These are phyloP conservation scores for Plagodis dolabraria DNA, from an alignment of 2,888 invertebrate species.

Conservation along the genomic window DNA sequence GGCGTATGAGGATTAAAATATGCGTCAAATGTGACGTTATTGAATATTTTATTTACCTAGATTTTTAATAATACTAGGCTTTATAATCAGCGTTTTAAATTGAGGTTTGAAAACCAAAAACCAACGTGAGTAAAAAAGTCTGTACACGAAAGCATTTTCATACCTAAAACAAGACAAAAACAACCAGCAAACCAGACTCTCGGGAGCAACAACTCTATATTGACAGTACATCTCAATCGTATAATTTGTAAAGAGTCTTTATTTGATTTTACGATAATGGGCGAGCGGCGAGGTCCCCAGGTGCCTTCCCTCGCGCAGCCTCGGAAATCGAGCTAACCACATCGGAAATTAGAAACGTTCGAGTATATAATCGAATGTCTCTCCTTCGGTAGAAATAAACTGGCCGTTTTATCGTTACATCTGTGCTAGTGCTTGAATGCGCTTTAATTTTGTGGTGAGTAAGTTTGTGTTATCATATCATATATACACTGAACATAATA, in stretches of 20 bases:
- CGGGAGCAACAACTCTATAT: slow-evolving; percentile 33
- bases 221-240: slow-evolving; percentile 65
- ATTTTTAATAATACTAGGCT: too few species aligned
- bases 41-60: too few species aligned
- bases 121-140: too few species aligned
- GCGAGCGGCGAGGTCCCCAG: slow-evolving; percentile 67
- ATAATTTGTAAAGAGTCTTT: slow-evolving; percentile 67
- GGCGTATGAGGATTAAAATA: too few species aligned
- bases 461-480: slow-evolving; percentile 1
- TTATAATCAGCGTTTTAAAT: too few species aligned
- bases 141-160: too few species aligned
- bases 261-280: slow-evolving; percentile 79
- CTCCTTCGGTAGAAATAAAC: slow-evolving; percentile 68
- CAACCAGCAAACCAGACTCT: slow-evolving; percentile 9
- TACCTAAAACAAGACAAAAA: slow-evolving; percentile 4
- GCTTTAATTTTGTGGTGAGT: slow-evolving; percentile 40
- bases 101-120: too few species aligned
- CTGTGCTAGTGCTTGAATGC: slow-evolving; percentile 48
- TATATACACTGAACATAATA: not conserved
- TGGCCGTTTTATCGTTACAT: slow-evolving; percentile 53
- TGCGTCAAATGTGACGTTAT: too few species aligned
- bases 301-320: slow-evolving; percentile 67
- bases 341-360: slow-evolving; percentile 84
- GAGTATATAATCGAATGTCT: slow-evolving; percentile 81
- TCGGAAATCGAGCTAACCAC: slow-evolving; percentile 84